Evolutionary conservation across 2,113 vertebrate species (phyloP).

Genomic region (Dascyllus trimaculatus): DNA sequence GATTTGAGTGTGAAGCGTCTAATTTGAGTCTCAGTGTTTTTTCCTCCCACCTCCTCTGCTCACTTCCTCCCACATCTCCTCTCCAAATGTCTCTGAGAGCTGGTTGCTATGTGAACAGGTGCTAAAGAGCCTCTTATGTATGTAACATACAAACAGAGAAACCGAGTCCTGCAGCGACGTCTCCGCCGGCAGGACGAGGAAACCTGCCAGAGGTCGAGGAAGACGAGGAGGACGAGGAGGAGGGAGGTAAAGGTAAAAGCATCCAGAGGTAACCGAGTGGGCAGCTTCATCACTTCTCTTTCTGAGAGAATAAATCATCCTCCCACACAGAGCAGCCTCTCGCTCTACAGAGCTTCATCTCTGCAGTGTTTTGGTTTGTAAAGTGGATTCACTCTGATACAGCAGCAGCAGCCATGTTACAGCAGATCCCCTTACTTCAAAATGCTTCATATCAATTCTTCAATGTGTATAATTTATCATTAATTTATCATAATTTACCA

Average conservation of each 20-base stretch:
- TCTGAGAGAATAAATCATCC: slow-evolving; percentile 13
- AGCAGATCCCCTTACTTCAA: no score
- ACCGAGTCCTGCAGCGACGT: neutral
- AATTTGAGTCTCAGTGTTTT: slow-evolving; percentile 29
- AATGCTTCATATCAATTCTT: no score
- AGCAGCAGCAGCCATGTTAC: no score
- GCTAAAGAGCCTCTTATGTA: slow-evolving; percentile 58
- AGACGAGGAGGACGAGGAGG: slow-evolving; percentile 4
- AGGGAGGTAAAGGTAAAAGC: slow-evolving; percentile 19
- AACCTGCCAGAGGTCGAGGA: slow-evolving; percentile 28
- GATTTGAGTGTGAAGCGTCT: slow-evolving; percentile 23
- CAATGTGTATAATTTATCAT: no score
- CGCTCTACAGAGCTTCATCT: no score
- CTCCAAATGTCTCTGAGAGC: slow-evolving; percentile 57
- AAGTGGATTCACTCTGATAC: no score
- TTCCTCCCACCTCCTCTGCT: slow-evolving; percentile 32
- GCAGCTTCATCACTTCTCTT: slow-evolving; percentile 25
- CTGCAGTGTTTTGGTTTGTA: neutral
- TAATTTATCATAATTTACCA: no score
- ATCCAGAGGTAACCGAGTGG: slow-evolving; percentile 44
- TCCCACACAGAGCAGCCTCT: slow-evolving; percentile 24
- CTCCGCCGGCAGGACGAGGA: slow-evolving; percentile 4
- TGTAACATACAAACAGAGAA: slow-evolving; percentile 18
- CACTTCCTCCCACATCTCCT: slow-evolving; percentile 47
- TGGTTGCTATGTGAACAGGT: slow-evolving; percentile 76